Base-by-base conservation (phyloP, 2,113 vertebrate species). In the Triplophysa tibetana region DNA sequence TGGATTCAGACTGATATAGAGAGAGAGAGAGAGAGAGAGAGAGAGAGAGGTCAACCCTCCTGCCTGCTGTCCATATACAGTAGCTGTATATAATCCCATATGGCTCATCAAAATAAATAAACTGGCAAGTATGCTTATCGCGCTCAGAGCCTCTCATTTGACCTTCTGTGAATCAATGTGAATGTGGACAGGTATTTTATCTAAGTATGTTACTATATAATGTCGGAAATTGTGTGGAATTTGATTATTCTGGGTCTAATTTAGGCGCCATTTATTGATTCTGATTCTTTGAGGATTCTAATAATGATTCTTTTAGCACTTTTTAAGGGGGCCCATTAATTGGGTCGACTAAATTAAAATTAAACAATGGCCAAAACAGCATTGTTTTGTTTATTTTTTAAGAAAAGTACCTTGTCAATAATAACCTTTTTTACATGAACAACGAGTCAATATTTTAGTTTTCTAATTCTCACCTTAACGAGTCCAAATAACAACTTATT, bases 1-100 rank as follows among this genome's bases (percentile, higher is more conserved):
- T 75, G 63, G 62, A 70, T 75, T 33, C 14, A 41, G 45, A n/a
- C n/a, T n/a, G n/a, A n/a, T n/a, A n/a, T n/a, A 70, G 48, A 52
- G 6, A 63, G 24, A 43, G n/a, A 17, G 21, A 52, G 43, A 19
- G 11, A 33, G n/a, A 63, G 43, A 50, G n/a, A 76, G 16, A 26
- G 14, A 64, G 62, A 65, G 48, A 68, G 63, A 24, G 66, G 66
- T 50, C 29, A 17, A 60, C 54, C 33, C 24, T 68, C 50, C 17
- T 10, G 62, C 2, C 3, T 29, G 63, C 50, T 50, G 72, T 54
- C 33, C 64, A 43, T 45, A n/a, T 38, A 38, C 33, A 38, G 33
- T 7, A 38, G 7, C 64, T 13, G 64, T 50, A 64, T 43, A 60
- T 21, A 21, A 58, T 41, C 45, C 38, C 58, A 52, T 11, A 41